These are phyloP conservation scores for Chlorocebus sabaeus DNA, from an alignment of 2,113 vertebrate species.

Conservation along the genomic window DNA sequence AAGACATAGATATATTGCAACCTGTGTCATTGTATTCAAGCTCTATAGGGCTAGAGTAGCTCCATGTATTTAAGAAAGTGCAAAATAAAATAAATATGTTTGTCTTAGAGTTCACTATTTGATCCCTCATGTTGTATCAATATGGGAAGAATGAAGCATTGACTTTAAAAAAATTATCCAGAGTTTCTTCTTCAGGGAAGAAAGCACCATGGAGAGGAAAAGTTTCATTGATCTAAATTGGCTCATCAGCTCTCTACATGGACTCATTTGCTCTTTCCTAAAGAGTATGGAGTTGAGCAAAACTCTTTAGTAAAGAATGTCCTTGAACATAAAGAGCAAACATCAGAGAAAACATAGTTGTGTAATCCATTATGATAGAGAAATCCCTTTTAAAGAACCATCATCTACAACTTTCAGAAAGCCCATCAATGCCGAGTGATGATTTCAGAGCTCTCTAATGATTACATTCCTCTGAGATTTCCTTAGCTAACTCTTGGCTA, in stretches of 20 bases:
- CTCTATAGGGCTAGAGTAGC: not conserved
- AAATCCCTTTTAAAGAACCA: not conserved
- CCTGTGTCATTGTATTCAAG: not conserved
- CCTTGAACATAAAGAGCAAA: not conserved
- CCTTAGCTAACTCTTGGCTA: not conserved
- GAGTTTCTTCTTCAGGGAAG: not conserved
- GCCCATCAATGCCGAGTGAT: not conserved
- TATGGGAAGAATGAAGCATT: not conserved
- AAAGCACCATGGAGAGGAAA: not conserved
- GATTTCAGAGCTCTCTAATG: not conserved
- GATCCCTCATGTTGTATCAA: not conserved
- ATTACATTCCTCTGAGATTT: conserved; percentile 5
- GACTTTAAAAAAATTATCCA: not conserved
- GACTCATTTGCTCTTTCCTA: not conserved
- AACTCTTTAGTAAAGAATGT: not conserved
- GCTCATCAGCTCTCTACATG: not conserved
- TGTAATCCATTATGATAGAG: not conserved
- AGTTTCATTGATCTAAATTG: not conserved
- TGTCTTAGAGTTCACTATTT: not conserved
- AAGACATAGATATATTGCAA: not conserved
- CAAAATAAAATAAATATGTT: not conserved
- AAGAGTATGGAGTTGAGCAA: too few species aligned
- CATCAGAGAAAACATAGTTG: not conserved
- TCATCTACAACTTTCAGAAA: not conserved
- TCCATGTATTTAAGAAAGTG: not conserved